phyloP scores from a whole-genome alignment of 2,888 invertebrate genomes.

The Xanthorhoe spadicearia region DNA sequence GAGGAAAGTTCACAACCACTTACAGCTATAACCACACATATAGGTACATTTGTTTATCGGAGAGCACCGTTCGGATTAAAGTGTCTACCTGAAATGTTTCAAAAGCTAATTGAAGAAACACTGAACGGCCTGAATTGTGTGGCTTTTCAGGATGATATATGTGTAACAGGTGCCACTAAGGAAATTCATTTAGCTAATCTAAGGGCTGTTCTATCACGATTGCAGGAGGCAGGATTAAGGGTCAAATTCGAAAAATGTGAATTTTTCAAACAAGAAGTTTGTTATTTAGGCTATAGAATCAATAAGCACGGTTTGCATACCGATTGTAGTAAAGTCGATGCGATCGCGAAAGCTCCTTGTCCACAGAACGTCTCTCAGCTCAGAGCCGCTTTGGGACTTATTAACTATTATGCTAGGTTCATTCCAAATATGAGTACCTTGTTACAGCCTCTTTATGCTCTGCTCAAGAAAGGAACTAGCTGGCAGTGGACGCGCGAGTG shows the following conservation, averaged over 20 bases:
- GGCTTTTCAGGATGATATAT: constrained; percentile 8
- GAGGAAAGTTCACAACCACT: constrained; percentile 20
- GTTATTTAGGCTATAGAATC: constrained; percentile 41
- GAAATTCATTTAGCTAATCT: constrained; percentile 34
- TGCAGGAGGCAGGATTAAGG: constrained; percentile 30
- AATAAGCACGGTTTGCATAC: constrained; percentile 41
- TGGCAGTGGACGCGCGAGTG: constrained; percentile 29
- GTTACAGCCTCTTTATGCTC: too few species aligned
- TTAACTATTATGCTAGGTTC: constrained; percentile 36
- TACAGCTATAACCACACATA: too few species aligned
- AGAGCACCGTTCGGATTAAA: constrained; percentile 22
- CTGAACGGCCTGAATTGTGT: background rate
- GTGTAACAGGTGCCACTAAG: constrained; percentile 3
- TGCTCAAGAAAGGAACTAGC: too few species aligned
- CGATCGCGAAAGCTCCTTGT: constrained; percentile 21
- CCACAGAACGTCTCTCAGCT: constrained; percentile 17
- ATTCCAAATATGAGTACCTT: too few species aligned
- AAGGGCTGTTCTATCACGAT: constrained; percentile 37
- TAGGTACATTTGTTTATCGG: background rate
- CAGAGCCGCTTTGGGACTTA: constrained; percentile 4
- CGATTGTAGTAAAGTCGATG: constrained; percentile 37
- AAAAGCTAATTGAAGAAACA: constrained; percentile 25
- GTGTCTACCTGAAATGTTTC: constrained; percentile 30
- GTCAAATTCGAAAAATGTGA: constrained; percentile 27
- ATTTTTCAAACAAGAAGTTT: constrained; percentile 23